Conservation (phyloP, 2,113 vertebrate species). For the Cheirogaleus medius region DNA sequence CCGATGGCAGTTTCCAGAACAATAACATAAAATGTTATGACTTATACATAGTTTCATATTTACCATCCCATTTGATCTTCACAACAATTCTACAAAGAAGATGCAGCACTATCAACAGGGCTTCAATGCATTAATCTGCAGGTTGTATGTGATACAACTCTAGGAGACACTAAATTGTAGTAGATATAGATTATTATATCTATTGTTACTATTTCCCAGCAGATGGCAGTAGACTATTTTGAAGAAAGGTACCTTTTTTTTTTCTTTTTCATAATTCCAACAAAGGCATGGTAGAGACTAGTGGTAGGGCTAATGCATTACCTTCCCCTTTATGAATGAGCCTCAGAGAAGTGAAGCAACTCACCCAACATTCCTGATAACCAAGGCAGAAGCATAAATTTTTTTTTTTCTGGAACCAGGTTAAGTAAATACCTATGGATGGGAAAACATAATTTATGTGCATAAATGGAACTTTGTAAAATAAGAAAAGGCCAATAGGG, state of each 20-base stretch:
- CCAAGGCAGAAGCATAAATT: background rate
- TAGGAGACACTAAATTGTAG: background rate
- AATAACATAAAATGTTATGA: background rate
- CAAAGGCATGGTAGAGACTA: background rate
- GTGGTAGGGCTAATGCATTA: background rate
- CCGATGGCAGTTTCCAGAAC: background rate
- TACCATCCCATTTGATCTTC: background rate
- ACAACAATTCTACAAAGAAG: background rate
- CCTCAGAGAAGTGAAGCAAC: background rate
- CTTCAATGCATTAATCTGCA: background rate
- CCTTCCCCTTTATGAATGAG: background rate
- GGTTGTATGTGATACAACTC: background rate
- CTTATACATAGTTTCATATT: background rate
- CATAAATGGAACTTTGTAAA: background rate
- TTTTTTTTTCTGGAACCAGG: background rate
- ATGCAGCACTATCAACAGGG: background rate
- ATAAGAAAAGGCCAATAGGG: background rate
- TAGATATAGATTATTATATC: background rate
- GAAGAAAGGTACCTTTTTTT: background rate
- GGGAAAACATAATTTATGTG: background rate
- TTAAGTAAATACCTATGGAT: background rate
- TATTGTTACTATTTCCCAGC: slow-evolving; percentile 4
- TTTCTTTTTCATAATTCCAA: background rate
- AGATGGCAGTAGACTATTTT: background rate
- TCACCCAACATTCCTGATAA: background rate